phyloP scores from a whole-genome alignment of 2,888 invertebrate species.

The Trachelus tabidus region DNA sequence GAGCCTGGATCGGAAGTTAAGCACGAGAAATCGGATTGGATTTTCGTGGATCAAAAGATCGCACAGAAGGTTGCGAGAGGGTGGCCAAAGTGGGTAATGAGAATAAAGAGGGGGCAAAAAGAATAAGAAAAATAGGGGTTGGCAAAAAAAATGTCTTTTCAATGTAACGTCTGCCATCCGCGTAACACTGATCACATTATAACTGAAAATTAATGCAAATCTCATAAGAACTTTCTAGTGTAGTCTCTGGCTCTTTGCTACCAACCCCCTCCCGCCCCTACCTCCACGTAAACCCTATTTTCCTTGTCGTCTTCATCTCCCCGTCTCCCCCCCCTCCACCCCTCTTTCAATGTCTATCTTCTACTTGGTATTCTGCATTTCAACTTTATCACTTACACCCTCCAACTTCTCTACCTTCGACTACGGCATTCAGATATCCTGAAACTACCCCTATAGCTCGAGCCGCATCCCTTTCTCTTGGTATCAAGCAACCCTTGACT shows the following conservation, averaged over 20 bases:
- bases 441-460: not conserved
- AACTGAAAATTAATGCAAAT: slow-evolving; percentile 25
- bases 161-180: not conserved
- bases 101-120: not conserved
- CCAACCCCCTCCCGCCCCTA: not conserved
- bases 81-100: slow-evolving; percentile 8
- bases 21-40: not conserved
- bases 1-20: not conserved
- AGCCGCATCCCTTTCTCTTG: not conserved
- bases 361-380: slow-evolving; percentile 1
- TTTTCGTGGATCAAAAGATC: not conserved
- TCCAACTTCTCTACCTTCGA: not conserved
- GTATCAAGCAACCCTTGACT: not conserved
- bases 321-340: no score
- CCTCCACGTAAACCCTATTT: not conserved
- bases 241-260: not conserved
- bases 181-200: slow-evolving; percentile 19
- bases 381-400: slow-evolving; percentile 7
- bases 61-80: not conserved
- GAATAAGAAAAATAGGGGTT: not conserved
- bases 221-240: slow-evolving; percentile 13
- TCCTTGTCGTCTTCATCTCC: not conserved
- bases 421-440: not conserved
- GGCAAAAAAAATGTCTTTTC: not conserved
- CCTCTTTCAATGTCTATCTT: not conserved